These are phyloP conservation scores for Drosophila borealis DNA, from an alignment of 2,888 invertebrate species.

Conservation along the genomic window DNA sequence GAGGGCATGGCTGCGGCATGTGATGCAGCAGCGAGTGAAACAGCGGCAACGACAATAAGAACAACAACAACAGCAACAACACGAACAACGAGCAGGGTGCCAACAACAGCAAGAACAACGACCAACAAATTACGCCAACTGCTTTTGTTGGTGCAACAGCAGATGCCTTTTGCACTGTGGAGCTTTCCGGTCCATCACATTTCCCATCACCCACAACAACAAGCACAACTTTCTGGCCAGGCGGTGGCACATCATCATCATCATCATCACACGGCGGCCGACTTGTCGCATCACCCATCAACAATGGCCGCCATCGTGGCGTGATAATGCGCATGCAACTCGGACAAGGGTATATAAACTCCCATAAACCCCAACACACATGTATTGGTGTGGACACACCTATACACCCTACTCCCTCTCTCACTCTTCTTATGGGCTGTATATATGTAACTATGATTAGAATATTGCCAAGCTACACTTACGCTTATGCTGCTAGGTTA, in stretches of 20 bases:
- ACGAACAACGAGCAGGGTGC: conserved; percentile 28
- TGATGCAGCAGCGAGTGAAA: conserved; percentile 46
- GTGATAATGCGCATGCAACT: conserved; percentile 65
- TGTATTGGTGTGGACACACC: not conserved
- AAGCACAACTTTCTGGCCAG: conserved; percentile 10
- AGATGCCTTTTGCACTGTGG: conserved; percentile 79
- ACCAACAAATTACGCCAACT: conserved; percentile 78
- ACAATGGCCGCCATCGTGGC: conserved; percentile 69
- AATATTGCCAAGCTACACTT: conserved; percentile 60
- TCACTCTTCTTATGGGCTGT: conserved; percentile 33
- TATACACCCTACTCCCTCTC: not conserved
- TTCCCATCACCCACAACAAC: conserved; percentile 57
- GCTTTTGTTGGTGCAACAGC: conserved; percentile 78
- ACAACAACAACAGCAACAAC: conserved; percentile 26
- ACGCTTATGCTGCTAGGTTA: conserved; percentile 61
- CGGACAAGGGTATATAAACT: conserved; percentile 39
- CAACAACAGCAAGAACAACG: conserved; percentile 55
- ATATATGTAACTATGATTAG: conserved; percentile 61
- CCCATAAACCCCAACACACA: not conserved
- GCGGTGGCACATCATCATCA: conserved; percentile 5
- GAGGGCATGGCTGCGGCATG: conserved; percentile 21
- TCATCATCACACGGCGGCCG: conserved; percentile 28
- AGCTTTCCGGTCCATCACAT: conserved; percentile 78
- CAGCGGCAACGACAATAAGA: conserved; percentile 30
- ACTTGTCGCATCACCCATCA: conserved; percentile 47